phyloP scores from a whole-genome alignment of 2,797 vertebrate genomes.

The Poecilia velifera region DNA sequence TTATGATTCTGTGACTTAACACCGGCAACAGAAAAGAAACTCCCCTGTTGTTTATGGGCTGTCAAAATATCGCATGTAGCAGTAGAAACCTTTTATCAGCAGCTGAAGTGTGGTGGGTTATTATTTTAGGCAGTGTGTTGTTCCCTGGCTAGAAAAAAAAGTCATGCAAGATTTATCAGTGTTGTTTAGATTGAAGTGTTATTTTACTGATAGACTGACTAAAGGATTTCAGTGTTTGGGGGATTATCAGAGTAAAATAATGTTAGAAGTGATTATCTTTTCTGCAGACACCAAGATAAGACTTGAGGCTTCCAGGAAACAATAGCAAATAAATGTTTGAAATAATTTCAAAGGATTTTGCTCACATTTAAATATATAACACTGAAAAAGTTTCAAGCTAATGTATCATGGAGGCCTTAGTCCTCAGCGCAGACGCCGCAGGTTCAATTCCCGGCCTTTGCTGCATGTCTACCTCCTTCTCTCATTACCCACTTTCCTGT shows the following conservation, averaged over 20 bases:
- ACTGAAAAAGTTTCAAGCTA: background rate
- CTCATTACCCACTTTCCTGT: too few relatives aligned
- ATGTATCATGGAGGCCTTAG: background rate
- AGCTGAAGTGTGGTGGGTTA: constrained; percentile 9
- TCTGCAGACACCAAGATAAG: background rate
- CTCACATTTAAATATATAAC: background rate
- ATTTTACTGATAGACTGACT: constrained; percentile 5
- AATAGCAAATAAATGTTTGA: background rate
- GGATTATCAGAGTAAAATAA: background rate
- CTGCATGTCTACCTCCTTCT: too few relatives aligned
- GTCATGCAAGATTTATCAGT: constrained; percentile 1
- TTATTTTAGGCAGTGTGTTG: constrained; percentile 13
- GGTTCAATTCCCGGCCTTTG: too few relatives aligned
- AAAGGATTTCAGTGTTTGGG: background rate
- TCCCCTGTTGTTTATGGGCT: constrained; percentile 31
- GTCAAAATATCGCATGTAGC: constrained; percentile 24
- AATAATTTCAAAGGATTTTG: background rate
- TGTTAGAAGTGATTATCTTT: background rate
- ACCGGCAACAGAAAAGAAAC: constrained; percentile 19
- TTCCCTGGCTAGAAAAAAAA: constrained; percentile 7
- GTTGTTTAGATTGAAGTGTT: background rate
- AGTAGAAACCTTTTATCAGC: constrained; percentile 6
- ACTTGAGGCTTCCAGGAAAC: background rate
- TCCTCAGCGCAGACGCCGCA: too few relatives aligned
- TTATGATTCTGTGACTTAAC: constrained; percentile 15